These are phyloP conservation scores for Sphenopsis melanotis DNA, from an alignment of 2,797 vertebrate genomes.

Conservation along the genomic window DNA sequence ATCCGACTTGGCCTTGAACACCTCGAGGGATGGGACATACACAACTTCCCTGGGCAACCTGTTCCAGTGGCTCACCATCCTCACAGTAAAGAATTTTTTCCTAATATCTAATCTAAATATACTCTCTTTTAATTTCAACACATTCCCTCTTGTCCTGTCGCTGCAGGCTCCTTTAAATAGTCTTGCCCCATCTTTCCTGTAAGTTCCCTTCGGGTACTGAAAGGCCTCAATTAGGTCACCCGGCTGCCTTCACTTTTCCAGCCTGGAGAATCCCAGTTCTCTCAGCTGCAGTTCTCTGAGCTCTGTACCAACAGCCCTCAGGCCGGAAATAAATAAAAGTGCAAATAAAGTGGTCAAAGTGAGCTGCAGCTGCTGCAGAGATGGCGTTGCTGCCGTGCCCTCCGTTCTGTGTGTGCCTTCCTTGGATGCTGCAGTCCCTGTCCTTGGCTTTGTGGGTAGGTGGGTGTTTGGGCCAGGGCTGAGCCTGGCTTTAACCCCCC, in stretches of 20 bases:
- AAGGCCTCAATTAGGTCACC: neutral
- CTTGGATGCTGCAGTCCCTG: fast-evolving
- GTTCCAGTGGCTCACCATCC: neutral
- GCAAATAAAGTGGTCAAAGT: neutral
- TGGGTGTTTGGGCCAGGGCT: too few species aligned
- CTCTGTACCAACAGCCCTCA: fast-evolving
- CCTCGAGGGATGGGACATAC: neutral
- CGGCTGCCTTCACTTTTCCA: neutral
- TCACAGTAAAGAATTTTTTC: neutral
- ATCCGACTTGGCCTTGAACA: neutral
- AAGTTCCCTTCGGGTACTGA: neutral
- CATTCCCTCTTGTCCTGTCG: neutral
- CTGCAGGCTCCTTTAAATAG: neutral
- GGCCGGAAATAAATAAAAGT: neutral
- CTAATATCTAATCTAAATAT: neutral
- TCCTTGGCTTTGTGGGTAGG: neutral
- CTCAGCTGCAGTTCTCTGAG: too few species aligned
- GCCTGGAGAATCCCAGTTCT: neutral
- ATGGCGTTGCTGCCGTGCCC: fast-evolving
- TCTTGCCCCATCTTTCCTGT: neutral
- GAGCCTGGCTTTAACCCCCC: fast-evolving
- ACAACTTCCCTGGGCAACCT: neutral
- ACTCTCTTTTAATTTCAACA: neutral
- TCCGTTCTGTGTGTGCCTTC: fast-evolving
- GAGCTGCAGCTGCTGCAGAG: neutral